Evolutionary conservation across 1,140 invertebrate species (phyloP), one percentile per base, ranked within the genome.

Genomic region (Caenorhabditis remanei): DNA sequence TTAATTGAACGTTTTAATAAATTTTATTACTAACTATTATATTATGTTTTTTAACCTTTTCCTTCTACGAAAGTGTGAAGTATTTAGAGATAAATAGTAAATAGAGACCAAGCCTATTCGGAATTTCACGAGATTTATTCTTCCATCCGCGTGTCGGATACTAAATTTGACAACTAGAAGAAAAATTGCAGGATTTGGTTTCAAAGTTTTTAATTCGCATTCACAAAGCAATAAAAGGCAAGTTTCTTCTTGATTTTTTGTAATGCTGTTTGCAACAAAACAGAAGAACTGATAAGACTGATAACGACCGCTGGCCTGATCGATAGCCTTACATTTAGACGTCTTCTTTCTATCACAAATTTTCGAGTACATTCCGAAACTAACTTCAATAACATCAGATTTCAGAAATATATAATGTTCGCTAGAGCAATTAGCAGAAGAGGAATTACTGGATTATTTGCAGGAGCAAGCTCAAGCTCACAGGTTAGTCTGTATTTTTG

Each of bases 251-350:
- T 21, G 61, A 24, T 24, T 63, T 63, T 63, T 63, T 58, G 14
- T 58, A n/a, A 9, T 32, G 21, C 46, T 71, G 41, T 71, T 79
- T 79, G 71, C 71, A 79, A 50, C 71, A 79, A 48, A 50, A 46
- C 65, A 71, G 65, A 71, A 2, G 21, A 79, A 79, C 71, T 79
- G 71, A 79, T 67, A 67, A 67, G 63, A 67, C 63, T 67, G 63
- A 67, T 79, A 79, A 79, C 71, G 71, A 79, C 24, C 19, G 46
- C 24, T 50, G 71, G 46, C 40, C 21, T 79, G 46, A 79, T 79
- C 71, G 71, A 79, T 79, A 75, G 32, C 32, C 50, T 53, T 53
- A 11, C 11, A 14, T 53, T 14, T 67, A 67, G 24, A 58, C 55
- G 55, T 14, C 55, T 65, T 65, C 55, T 46, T n/a, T 46, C 11